Conservation (phyloP, 1,140 invertebrate species). For the Phymastichus coffea region DNA sequence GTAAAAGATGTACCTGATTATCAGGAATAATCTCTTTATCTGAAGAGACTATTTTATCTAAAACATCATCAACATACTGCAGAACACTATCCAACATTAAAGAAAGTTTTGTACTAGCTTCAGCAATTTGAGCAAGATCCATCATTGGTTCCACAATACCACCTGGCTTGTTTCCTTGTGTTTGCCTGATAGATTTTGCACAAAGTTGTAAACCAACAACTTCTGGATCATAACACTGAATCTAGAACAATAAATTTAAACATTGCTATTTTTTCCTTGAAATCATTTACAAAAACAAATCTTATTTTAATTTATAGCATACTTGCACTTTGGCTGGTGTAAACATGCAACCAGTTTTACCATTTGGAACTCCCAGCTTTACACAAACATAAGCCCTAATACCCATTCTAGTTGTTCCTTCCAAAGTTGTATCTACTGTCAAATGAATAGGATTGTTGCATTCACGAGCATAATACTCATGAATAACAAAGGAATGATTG, state of each 20-base stretch:
- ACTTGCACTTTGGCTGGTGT: slow-evolving; percentile 83
- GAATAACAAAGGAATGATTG: slow-evolving; percentile 94
- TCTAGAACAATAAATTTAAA: slow-evolving; percentile 38
- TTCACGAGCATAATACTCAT: slow-evolving; percentile 94
- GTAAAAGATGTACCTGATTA: slow-evolving; percentile 59
- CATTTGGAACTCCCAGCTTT: slow-evolving; percentile 72
- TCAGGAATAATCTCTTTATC: slow-evolving; percentile 70
- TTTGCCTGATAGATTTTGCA: slow-evolving; percentile 66
- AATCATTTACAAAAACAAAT: neutral
- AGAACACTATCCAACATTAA: slow-evolving; percentile 78
- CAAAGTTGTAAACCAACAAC: slow-evolving; percentile 76
- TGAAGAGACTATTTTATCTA: too few relatives aligned
- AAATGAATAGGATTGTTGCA: slow-evolving; percentile 92
- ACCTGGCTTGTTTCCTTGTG: slow-evolving; percentile 45
- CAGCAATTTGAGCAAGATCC: slow-evolving; percentile 84
- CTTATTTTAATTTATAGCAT: slow-evolving; percentile 6
- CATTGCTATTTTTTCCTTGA: neutral
- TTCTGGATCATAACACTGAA: slow-evolving; percentile 88
- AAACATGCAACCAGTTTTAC: slow-evolving; percentile 95
- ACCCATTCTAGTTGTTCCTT: slow-evolving; percentile 76
- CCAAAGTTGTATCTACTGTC: slow-evolving; percentile 87
- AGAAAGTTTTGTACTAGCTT: slow-evolving; percentile 76
- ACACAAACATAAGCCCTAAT: slow-evolving; percentile 86
- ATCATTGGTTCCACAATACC: slow-evolving; percentile 75
- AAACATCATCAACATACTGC: slow-evolving; percentile 85